phyloP scores from a whole-genome alignment of 2,888 invertebrate genomes.

The Xestia xanthographa region DNA sequence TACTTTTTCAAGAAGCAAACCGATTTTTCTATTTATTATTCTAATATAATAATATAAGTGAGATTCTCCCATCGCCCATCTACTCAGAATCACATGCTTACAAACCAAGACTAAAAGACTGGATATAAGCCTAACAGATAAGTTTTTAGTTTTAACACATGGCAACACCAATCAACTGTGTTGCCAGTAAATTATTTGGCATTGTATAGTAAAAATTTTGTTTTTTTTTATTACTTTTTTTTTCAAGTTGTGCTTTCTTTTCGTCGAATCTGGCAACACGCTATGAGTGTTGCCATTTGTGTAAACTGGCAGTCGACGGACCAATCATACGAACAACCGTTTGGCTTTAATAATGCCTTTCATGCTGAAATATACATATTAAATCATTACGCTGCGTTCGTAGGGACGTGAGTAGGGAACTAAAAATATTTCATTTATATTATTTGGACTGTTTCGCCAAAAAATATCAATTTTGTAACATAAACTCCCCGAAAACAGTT shows the following conservation, averaged over 20 bases:
- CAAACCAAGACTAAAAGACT: constrained; percentile 42
- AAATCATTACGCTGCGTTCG: constrained; percentile 19
- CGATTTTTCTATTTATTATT: constrained; percentile 15
- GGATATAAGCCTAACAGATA: constrained; percentile 54
- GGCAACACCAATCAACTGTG: constrained; percentile 57
- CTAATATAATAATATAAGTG: constrained; percentile 49
- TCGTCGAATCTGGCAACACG: constrained; percentile 33
- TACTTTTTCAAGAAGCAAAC: constrained; percentile 53
- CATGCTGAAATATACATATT: constrained; percentile 51
- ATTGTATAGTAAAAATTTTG: constrained; percentile 57
- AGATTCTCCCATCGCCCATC: constrained; percentile 55
- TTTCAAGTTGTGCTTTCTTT: constrained; percentile 13
- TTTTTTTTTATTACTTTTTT: constrained; percentile 7
- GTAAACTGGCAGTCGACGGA: constrained; percentile 43
- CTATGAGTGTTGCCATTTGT: constrained; percentile 56
- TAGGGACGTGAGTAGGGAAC: constrained; percentile 48
- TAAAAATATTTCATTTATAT: neutral
- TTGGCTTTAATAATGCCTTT: constrained; percentile 43
- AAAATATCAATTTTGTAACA: neutral
- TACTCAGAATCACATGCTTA: constrained; percentile 56
- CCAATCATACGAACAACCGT: constrained; percentile 48
- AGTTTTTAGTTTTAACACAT: constrained; percentile 42
- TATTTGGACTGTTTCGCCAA: neutral
- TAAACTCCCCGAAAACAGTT: neutral
- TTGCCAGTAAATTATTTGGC: constrained; percentile 51